Evolutionary conservation across 2,888 invertebrate genomes (phyloP), one percentile per base, ranked within the genome.

Genomic region (Metalampra italica): DNA sequence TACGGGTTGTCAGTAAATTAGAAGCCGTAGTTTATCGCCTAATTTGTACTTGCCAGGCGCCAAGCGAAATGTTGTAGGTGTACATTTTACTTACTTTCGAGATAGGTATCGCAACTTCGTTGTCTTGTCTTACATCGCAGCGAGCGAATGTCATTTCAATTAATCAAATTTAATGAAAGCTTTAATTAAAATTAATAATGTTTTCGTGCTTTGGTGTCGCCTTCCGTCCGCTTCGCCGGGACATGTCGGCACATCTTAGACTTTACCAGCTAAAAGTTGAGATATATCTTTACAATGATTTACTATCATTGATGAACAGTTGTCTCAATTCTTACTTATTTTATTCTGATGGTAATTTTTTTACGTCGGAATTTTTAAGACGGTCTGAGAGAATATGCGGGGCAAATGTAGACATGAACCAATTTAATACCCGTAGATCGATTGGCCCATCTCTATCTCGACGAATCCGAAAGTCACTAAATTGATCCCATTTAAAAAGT

Each of bases 401-500:
- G 22, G 22, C 22, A 22, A 22, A 32, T 7, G n/a, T 3, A 36
- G n/a, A 38, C 11, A 38, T 29, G 13, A 36, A 15, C 9, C 34
- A 42, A 44, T 50, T 40, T 29, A 42, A 44, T 50, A 36, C 14
- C 30, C 34, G 30, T 5, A 45, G 43, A 47, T 51, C 41, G 47
- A 36, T 39, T 12, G 38, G 14, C 37, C 45, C 12, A 46, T 43
- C 38, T 43, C 32, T 39, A 40, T 36, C 45, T 14, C 44, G 15
- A 41, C 47, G 51, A 50, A 52, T 56, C 47, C 47, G 42, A 56
- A 57, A 60, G 34, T 55, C 55, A 69, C 67, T 64, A 75, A 80
- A 82, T 76, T 74, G 78, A 72, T 66, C 75, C 71, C 73, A 74
- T 82, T 84, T 78, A 71, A 71, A 72, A 70, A 52, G 62, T 77